Conservation (phyloP, 2,113 vertebrate species). For the Cottus gobio region DNA sequence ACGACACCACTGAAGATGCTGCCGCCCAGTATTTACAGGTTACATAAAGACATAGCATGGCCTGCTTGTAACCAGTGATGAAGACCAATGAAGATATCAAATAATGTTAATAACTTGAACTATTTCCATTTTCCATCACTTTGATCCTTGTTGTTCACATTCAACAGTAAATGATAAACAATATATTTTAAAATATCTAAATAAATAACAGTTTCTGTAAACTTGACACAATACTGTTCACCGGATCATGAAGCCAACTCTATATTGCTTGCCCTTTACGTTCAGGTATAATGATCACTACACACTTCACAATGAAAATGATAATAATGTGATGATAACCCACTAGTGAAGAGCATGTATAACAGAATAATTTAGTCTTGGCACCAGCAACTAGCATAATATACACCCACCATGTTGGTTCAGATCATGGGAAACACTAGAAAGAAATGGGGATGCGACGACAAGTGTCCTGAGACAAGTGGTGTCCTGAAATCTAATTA, state of each 20-base stretch:
- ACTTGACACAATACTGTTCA: neutral
- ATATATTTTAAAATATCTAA: too few species aligned
- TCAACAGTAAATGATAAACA: neutral
- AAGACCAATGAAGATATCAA: neutral
- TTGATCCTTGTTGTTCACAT: neutral
- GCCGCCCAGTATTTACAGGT: constrained; percentile 12
- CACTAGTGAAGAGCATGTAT: neutral
- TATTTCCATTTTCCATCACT: neutral
- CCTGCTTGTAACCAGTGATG: neutral
- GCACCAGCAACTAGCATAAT: neutral
- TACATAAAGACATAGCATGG: neutral
- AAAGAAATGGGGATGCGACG: constrained; percentile 28
- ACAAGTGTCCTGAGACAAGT: constrained; percentile 62
- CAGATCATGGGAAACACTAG: constrained; percentile 58
- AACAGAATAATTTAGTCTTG: constrained; percentile 1
- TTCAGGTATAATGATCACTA: neutral
- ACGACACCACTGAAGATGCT: constrained; percentile 6
- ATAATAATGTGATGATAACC: neutral
- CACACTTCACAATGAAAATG: constrained; percentile 1
- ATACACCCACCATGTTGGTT: constrained; percentile 11
- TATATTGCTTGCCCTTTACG: neutral
- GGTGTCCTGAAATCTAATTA: constrained; percentile 76
- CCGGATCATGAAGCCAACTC: neutral
- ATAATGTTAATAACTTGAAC: neutral
- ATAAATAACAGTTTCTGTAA: too few species aligned